Base-by-base conservation (phyloP, 2,888 invertebrate species). In the Ormyrus thymus region DNA sequence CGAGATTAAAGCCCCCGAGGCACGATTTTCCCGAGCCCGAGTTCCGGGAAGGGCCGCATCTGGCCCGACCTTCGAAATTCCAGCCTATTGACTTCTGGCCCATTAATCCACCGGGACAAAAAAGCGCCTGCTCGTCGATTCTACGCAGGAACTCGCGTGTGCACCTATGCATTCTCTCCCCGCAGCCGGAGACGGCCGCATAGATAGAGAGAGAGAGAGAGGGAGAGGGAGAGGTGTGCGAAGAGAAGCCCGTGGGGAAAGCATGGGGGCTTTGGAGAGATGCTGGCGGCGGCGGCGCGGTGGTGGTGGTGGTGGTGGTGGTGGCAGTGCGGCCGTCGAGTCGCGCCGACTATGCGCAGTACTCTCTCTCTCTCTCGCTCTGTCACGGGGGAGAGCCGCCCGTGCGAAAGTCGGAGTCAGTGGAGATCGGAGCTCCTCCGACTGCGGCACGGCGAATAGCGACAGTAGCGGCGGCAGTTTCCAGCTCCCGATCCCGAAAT, bases 271-370 rank as follows among this genome's bases (percentile, higher is more conserved):
- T 73, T 64, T 64, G 48, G 50, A 58, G n/a, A 53, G 66, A 53
- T 50, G 55, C 56, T 29, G 55, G 61, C 46, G 46, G 55, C 45
- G 55, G 84, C 76, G 80, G 82, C 75, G 53, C 46, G 68, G 76
- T 53, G 59, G 69, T 74, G 76, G 64, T 46, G 82, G 72, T 78
- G 78, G 78, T 15, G 56, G 72, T 72, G 74, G 71, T 45, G 82
- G 75, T 76, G 76, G 79, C 65, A 68, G 69, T 13, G 68, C 68
- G 53, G 11, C 53, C 13, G 59, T 66, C 66, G 69, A 56, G 74
- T 29, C 29, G 29, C 50, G 56, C 82, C 84, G 83, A 84, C 84
- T 86, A 29, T 29, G 86, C 86, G 86, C 86, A 86, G 85, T 85
- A 83, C 84, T 83, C 82, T 64, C 68, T 82, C 83, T 83, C 85